Evolutionary conservation across 2,113 vertebrate genomes (phyloP).

Genomic region (Gobio gobio): DNA sequence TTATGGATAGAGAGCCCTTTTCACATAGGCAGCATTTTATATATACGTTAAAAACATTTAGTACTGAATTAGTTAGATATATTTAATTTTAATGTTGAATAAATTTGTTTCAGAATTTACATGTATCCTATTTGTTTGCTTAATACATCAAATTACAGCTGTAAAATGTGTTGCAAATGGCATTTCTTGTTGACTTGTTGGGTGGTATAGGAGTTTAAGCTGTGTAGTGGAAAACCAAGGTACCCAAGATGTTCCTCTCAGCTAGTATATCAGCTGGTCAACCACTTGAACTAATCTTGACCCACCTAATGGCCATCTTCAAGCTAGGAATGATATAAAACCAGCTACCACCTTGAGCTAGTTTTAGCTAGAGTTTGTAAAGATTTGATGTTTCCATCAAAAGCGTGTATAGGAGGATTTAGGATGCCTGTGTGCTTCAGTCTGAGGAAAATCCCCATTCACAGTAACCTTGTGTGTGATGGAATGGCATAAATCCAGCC

Average conservation of each 20-base stretch:
- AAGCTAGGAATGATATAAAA: not conserved
- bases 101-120: no score
- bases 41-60: no score
- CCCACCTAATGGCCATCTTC: not conserved
- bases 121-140: not conserved
- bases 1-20: not conserved
- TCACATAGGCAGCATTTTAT: not conserved
- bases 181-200: not conserved
- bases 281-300: not conserved
- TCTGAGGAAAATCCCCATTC: slow-evolving; percentile 44
- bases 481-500: slow-evolving; percentile 34
- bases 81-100: no score
- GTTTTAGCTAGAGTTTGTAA: not conserved
- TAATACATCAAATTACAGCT: not conserved
- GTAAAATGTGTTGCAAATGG: not conserved
- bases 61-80: no score
- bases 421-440: not conserved
- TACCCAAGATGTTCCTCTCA: not conserved
- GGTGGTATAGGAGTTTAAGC: not conserved
- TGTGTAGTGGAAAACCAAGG: not conserved
- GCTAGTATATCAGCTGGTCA: not conserved
- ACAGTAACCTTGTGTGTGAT: slow-evolving; percentile 51
- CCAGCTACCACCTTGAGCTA: not conserved
- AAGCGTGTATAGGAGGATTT: not conserved
- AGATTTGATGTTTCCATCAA: not conserved